Conservation (phyloP, 2,797 vertebrate species). For the Propithecus perrieri region DNA sequence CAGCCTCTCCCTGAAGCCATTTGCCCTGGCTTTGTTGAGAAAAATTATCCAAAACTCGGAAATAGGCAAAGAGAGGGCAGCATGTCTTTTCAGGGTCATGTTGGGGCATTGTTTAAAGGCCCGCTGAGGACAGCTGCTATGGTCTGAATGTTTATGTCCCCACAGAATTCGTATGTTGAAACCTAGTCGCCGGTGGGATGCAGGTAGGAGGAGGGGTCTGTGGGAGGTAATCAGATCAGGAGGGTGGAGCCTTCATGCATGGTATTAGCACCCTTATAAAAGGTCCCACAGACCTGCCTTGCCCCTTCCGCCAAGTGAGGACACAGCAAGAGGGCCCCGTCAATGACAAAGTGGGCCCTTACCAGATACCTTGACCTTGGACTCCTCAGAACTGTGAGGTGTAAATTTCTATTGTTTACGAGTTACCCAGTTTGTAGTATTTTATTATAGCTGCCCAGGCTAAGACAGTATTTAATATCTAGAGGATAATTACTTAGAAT, state of each 20-base stretch:
- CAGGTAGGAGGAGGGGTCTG: neutral
- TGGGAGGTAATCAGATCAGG: neutral
- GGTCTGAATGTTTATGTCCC: neutral
- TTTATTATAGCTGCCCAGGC: neutral
- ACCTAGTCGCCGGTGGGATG: neutral
- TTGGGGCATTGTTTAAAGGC: accelerated
- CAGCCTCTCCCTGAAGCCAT: neutral
- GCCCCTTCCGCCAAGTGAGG: neutral
- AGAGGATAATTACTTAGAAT: neutral
- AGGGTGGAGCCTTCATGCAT: neutral
- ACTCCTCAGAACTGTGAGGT: neutral
- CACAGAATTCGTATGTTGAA: too few relatives aligned
- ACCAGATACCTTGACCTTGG: neutral
- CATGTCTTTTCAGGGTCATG: accelerated
- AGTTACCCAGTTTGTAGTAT: neutral
- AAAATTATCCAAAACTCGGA: neutral
- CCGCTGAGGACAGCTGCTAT: neutral
- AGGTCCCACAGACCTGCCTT: neutral
- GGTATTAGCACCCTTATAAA: too few relatives aligned
- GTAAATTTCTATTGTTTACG: neutral
- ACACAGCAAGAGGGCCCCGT: neutral
- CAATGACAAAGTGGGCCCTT: neutral
- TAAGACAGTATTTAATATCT: neutral
- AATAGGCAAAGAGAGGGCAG: neutral
- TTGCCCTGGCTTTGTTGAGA: neutral